Base-by-base conservation (phyloP, 2,113 vertebrate genomes). In the Struthidea cinerea region DNA sequence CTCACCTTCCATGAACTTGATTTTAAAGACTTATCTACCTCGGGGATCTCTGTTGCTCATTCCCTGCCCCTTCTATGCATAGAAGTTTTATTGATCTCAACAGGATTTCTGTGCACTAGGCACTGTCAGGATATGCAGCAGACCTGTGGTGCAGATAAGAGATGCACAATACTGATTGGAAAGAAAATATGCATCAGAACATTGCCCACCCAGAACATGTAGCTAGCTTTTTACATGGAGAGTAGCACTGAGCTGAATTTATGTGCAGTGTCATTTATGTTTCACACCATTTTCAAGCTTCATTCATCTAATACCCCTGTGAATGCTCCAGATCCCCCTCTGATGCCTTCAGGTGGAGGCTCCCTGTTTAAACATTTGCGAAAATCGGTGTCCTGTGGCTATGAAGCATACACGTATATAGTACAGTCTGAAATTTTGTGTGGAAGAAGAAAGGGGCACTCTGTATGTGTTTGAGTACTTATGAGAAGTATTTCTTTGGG, bases 1-100 rank as follows among this genome's bases (percentile, higher is more conserved):
- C 53, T 96, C 78, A 84, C 90, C 90, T 94, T 96, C 70, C 82
- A 63, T 88, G 59, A 90, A 91, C 75, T 91, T 84, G 70, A 81
- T 91, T 90, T 93, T 90, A 67, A 89, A 91, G 71, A 67, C 52
- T 94, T 88, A 74, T 71, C 94, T 90, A 23, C 71, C 47, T 55
- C 3, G 0, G 68, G 39, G 67, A 83, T 91, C 91, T 93, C 35
- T 53, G 59, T 76, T 91, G 73, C 61, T 94, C 74, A 52, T 94
- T 96, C 61, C 19, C n/a, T 71, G 49, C 23, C 44, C 44, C 32
- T 82, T 95, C 81, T 84, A 52, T 91, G 73, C 65, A 60, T 52
- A 71, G 68, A 87, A 75, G 39, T 91, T 84, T 60, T 81, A 90
- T 83, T 91, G 84, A 94, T 92, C 80, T 90, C 77, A 75, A 64